Base-by-base conservation (phyloP, 2,888 invertebrate species). In the Spilosoma lubricipeda region DNA sequence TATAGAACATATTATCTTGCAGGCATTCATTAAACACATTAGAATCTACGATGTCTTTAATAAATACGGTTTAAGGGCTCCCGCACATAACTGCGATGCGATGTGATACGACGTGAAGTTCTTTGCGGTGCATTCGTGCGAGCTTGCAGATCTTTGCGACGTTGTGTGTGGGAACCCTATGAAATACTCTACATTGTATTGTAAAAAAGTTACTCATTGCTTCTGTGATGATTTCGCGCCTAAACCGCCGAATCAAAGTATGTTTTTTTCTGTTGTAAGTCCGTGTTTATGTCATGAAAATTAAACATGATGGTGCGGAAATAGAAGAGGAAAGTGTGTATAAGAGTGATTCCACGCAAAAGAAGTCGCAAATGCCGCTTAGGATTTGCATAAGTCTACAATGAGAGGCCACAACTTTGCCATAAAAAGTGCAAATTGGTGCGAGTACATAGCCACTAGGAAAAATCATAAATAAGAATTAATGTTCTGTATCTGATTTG, bases 391-490 rank as follows among this genome's bases (percentile, higher is more conserved):
- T 15, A 63, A 30, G 18, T 63, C 11, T 13, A 59, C 4, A 63
- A 30, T 63, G 5, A 30, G 30, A 63, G 5, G 63, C 18, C 27
- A 11, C 27, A 59, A 15, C 15, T 27, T 27, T 11, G 11, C n/a
- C 13, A n/a, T 27, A 8, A 59, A 59, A 27, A 59, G n/a, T n/a
- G n/a, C n/a, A n/a, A n/a, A n/a, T n/a, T n/a, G 27, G n/a, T n/a
- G n/a, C n/a, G 56, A 56, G 45, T 45, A 45, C 4, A 13, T 45
- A 45, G 30, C 45, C 0, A 68, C 36, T 39, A 70, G 70, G 70
- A 70, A 59, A 70, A 27, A 36, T 59, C 39, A 39, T 71, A 73
- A 68, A 27, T 70, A 77, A 64, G 33, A 64, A 42, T 64, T 73
- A 71, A 71, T 48, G 64, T 64, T 64, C 59, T 64, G 71, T 48